Conservation (phyloP, 1,140 invertebrate genomes). For the Diabrotica undecimpunctata region DNA sequence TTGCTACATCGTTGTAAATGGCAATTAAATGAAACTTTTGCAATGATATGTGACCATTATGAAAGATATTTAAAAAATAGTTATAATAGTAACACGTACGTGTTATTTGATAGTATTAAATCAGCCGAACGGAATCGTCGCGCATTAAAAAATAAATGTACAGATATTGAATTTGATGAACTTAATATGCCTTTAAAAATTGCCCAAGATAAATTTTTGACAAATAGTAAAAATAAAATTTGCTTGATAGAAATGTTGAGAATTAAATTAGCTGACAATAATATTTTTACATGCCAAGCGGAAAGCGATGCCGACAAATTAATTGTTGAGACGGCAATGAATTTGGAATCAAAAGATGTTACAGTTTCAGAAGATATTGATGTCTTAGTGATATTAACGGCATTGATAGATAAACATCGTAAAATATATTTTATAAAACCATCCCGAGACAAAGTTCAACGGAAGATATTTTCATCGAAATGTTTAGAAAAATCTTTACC, state of each 20-base stretch:
- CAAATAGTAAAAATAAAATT: too few species aligned
- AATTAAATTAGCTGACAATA: too few species aligned
- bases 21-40: too few species aligned
- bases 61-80: too few species aligned
- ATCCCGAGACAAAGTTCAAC: slow-evolving; percentile 29
- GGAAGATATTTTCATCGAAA: slow-evolving; percentile 29
- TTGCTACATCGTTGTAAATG: too few species aligned
- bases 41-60: too few species aligned
- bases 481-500: slow-evolving; percentile 29
- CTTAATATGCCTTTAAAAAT: background rate
- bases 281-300: too few species aligned
- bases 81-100: background rate
- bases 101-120: background rate
- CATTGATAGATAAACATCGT: background rate
- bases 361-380: slow-evolving; percentile 13
- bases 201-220: too few species aligned
- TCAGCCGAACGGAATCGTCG: background rate
- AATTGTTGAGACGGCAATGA: too few species aligned
- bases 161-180: slow-evolving; percentile 10
- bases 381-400: slow-evolving; percentile 18
- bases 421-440: slow-evolving; percentile 33
- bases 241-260: too few species aligned
- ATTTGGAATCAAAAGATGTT: too few species aligned
- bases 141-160: slow-evolving; percentile 11
- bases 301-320: too few species aligned